A percentile compares a stretch with the other conserved stretches of the same genome.
Evolutionary conservation across 2,113 vertebrate genomes (phyloP).

Genomic region (Salvelinus namaycush): DNA sequence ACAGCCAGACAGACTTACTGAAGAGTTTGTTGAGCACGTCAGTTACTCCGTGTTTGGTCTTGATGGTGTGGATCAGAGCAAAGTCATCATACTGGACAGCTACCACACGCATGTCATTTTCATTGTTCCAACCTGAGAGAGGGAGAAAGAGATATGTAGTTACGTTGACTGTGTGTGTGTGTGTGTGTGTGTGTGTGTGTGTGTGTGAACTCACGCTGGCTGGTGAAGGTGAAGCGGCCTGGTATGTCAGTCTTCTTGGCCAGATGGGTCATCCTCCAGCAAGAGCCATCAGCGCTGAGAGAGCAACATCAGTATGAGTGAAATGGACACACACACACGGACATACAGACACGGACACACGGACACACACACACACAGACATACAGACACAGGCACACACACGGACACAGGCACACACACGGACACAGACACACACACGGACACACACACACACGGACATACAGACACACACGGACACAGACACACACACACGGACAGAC

Average conservation of each 20-base stretch:
- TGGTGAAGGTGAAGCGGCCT: conserved; percentile 76
- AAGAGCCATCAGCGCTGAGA: conserved; percentile 70
- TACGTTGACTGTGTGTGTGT: background rate
- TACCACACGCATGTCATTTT: conserved; percentile 73
- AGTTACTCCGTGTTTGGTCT: conserved; percentile 48
- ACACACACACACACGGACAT: background rate
- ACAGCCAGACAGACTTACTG: conserved; percentile 66
- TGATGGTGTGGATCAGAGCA: conserved; percentile 75
- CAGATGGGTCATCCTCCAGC: conserved; percentile 72
- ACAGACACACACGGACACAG: background rate
- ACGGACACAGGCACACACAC: too few relatives aligned
- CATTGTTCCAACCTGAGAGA: conserved; percentile 63
- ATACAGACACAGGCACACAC: background rate
- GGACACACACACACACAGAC: background rate
- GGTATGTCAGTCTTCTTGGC: conserved; percentile 73
- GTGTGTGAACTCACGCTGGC: conserved; percentile 66
- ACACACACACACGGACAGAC: background rate
- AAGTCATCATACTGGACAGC: conserved; percentile 75
- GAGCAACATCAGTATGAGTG: background rate
- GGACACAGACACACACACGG: conserved; percentile 30
- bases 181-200: background rate
- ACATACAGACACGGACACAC: background rate
- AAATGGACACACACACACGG: background rate
- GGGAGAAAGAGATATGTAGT: background rate
- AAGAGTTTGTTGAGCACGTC: conserved; percentile 80